phyloP scores from a whole-genome alignment of 2,797 vertebrate species.

The Fundulus diaphanus region DNA sequence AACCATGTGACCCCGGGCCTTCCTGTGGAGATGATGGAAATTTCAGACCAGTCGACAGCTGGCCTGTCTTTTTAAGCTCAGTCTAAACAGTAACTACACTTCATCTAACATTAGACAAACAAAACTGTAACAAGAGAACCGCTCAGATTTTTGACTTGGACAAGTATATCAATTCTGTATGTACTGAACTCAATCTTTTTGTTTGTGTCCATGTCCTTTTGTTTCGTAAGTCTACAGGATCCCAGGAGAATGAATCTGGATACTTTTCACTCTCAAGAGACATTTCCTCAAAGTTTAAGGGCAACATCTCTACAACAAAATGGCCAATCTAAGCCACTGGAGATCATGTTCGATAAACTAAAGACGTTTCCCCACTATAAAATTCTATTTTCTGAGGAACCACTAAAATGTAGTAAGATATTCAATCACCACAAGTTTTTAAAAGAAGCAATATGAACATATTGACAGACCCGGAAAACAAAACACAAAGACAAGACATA shows the following conservation, averaged over 20 bases:
- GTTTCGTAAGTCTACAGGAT: not conserved
- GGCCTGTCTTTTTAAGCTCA: conserved; percentile 14
- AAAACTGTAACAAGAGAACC: not conserved
- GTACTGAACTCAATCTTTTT: not conserved
- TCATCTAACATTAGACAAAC: not conserved
- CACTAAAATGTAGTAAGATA: not conserved
- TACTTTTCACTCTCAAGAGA: conserved; percentile 1
- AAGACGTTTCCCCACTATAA: not conserved
- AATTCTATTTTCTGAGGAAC: not conserved
- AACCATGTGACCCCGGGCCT: conserved; percentile 58
- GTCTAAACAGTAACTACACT: not conserved
- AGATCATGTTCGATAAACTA: not conserved
- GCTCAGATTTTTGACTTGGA: not conserved
- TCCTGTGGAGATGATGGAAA: conserved; percentile 74
- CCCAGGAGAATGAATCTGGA: not conserved
- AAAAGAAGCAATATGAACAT: not conserved
- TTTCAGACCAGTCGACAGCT: conserved; percentile 55
- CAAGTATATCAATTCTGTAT: not conserved
- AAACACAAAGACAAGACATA: not conserved
- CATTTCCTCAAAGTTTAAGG: not conserved
- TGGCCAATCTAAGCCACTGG: not conserved
- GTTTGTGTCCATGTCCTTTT: not conserved
- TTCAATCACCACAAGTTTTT: conserved; percentile 4
- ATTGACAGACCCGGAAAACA: not conserved
- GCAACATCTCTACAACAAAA: not conserved